Percentiles rank a stretch among this genome's conserved stretches.
Evolutionary conservation across 53 echinoderm and acorn worm species (phyloP).

Genomic region (Antedon mediterranea): DNA sequence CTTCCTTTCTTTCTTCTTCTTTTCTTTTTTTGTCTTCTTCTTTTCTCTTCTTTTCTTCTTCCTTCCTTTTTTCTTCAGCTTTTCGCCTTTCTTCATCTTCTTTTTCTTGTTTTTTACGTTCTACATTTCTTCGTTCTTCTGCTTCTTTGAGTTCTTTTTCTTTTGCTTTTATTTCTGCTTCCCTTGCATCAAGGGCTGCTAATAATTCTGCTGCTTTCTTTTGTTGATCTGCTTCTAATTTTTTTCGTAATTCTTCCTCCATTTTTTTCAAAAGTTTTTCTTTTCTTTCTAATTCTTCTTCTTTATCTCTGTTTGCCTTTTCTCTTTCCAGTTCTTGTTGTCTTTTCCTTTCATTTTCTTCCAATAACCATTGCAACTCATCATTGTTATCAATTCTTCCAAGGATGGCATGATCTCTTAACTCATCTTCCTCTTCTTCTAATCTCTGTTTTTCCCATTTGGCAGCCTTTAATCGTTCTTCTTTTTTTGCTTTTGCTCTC

Average conservation of each 20-base stretch:
- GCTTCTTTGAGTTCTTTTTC: constrained; percentile 15
- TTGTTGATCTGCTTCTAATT: constrained; percentile 9
- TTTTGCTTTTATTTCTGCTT: constrained; percentile 15
- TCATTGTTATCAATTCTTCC: background rate
- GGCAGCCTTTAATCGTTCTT: background rate
- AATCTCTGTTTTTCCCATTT: background rate
- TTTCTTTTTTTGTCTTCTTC: background rate
- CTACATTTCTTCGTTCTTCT: constrained; percentile 6
- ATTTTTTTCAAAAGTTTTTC: background rate
- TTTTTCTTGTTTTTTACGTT: constrained; percentile 12
- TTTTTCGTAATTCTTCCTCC: constrained; percentile 7
- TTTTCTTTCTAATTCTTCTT: background rate
- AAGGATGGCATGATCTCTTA: background rate
- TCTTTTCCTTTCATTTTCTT: background rate
- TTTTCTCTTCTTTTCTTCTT: constrained; percentile 4
- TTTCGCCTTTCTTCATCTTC: constrained; percentile 23
- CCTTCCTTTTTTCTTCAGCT: constrained; percentile 16
- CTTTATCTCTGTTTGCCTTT: background rate
- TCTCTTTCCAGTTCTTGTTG: background rate
- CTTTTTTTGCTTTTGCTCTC: background rate
- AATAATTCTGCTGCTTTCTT: background rate
- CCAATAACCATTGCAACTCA: background rate
- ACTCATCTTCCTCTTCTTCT: background rate
- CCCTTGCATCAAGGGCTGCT: background rate
- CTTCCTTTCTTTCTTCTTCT: background rate